These are phyloP conservation scores for Drosophila neocordata DNA, from an alignment of 1,140 invertebrate genomes.

Conservation along the genomic window DNA sequence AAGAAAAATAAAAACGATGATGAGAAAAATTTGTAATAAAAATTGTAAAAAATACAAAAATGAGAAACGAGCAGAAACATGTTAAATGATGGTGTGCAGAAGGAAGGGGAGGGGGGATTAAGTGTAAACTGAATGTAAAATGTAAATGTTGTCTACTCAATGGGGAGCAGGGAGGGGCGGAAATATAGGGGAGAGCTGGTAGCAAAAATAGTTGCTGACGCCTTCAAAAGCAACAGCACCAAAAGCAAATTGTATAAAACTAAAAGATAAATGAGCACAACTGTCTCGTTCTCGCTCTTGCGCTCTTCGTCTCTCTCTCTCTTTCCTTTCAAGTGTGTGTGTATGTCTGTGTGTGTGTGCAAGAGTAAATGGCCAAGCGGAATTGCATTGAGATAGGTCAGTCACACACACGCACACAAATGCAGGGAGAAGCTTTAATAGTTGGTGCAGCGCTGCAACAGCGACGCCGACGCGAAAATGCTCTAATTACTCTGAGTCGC, in stretches of 20 bases:
- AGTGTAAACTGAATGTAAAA: constrained; percentile 74
- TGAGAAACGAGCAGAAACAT: constrained; percentile 41
- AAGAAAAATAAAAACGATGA: constrained; percentile 23
- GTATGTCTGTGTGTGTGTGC: constrained; percentile 25
- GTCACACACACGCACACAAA: constrained; percentile 66
- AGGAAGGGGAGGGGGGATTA: constrained; percentile 32
- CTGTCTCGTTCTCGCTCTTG: constrained; percentile 25
- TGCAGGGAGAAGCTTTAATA: constrained; percentile 54
- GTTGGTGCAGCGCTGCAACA: constrained; percentile 35
- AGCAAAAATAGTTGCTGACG: constrained; percentile 34
- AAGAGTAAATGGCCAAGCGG: constrained; percentile 58
- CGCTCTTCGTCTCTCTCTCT: constrained; percentile 16
- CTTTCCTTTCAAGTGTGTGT: constrained; percentile 4
- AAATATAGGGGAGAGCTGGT: neutral
- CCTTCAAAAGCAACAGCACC: constrained; percentile 31
- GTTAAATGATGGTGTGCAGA: no score
- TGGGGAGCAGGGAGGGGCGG: constrained; percentile 17
- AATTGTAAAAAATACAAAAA: constrained; percentile 25
- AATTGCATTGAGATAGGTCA: constrained; percentile 82
- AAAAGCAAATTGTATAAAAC: constrained; percentile 59
- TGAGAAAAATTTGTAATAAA: constrained; percentile 6
- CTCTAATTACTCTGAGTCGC: constrained; percentile 60
- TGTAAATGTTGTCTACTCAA: constrained; percentile 62
- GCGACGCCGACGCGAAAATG: constrained; percentile 39
- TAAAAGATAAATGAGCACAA: constrained; percentile 77